Evolutionary conservation across 2,797 vertebrate genomes (phyloP), one percentile per base, ranked within the genome.

Genomic region (Aselliscus stoliczkanus): DNA sequence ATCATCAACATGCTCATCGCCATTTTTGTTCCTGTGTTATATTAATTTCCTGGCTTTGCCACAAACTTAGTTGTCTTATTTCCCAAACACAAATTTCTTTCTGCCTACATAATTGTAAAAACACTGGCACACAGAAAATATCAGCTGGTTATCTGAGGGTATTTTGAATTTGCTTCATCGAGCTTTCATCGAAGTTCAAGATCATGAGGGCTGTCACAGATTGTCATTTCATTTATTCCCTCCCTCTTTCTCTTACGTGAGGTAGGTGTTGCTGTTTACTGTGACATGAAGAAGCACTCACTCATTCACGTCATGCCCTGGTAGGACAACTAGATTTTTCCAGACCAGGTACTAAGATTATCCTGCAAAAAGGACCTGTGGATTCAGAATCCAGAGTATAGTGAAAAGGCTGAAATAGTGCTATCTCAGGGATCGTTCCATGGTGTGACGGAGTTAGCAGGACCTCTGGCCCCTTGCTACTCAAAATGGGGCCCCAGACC

Each of bases 301-400:
- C 21, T 39, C 5, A 0, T 44, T 31, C 20, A 11, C 21, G 44
- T 11, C 18, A 1, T 20, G 14, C 50, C 44, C 60, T 15, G 1
- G 27, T 15, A 34, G 27, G 25, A 77, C 60, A 58, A 2, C 20
- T 27, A 15, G 39, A 39, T 62, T 76, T 54, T 81, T 37, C 58
- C 42, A 27, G 34, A 64, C 37, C 47, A 34, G 31, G 54, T 20
- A 29, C 1, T 25, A 58, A 69, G 81, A 56, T 65, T 47, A 65
- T 27, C 65, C 42, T 60, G 64, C 54, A 47, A 47, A 34, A 29
- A 67, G 39, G 27, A 39, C 14, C 54, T 54, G 18, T 47, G 42
- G 37, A 42, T 50, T 69, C 42, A 23, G 20, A 54, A 56, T 29
- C 34, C 37, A 23, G 77, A 7, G 13, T n/a, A 1, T 6, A 12